These are phyloP conservation scores for Stratiomys singularior DNA, from an alignment of 2,888 invertebrate species.

Conservation along the genomic window DNA sequence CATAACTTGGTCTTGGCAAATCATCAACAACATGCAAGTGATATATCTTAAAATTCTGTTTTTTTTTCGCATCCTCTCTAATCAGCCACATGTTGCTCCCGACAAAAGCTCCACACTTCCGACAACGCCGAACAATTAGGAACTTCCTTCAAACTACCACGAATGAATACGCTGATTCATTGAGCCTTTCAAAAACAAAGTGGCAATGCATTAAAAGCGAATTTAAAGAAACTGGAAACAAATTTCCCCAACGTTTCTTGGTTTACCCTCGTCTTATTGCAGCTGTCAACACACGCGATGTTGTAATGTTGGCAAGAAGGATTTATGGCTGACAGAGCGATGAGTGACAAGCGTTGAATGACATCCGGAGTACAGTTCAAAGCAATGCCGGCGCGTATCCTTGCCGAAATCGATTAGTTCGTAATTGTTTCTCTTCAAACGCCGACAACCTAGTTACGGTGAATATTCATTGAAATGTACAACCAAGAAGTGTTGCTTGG, in stretches of 20 bases:
- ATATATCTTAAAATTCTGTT: no score
- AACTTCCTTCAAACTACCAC: background rate
- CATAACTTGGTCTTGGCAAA: no score
- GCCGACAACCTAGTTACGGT: no score
- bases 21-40: no score
- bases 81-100: background rate
- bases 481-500: no score
- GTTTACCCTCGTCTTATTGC: background rate
- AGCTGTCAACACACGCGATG: background rate
- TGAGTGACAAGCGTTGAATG: background rate
- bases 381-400: no score
- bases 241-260: background rate
- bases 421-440: no score
- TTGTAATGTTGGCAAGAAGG: background rate
- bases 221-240: background rate
- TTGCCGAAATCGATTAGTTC: no score
- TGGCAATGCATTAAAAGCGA: background rate
- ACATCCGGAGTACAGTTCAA: background rate
- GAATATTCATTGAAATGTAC: no score
- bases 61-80: no score
- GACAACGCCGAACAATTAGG: background rate
- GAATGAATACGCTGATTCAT: background rate
- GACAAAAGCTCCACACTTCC: background rate
- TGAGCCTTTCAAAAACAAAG: background rate
- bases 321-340: background rate